Base-by-base conservation (phyloP, 1,140 invertebrate species). In the Drosophila chauvacae region DNA sequence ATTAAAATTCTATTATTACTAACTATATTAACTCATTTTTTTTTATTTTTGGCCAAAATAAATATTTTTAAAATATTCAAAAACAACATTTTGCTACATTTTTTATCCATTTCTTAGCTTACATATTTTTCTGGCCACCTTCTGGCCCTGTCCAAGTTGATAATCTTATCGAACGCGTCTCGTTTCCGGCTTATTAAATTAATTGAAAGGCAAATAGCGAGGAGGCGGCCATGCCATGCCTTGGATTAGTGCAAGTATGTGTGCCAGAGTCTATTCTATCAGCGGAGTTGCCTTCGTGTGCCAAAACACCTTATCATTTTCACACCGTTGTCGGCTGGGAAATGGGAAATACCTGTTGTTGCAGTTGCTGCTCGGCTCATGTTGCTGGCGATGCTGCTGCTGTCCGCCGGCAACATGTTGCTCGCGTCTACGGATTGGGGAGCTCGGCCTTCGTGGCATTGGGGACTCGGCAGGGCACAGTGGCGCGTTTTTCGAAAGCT, bases 161-260 rank as follows among this genome's bases (percentile, higher is more conserved):
- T 71, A 63, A 77, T 77, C 77, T 81, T 64, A 79, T 86, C 83
- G 57, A 30, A 47, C 28, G 7, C 28, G 7, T 13, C 14, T 20
- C 56, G n/a, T 82, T 81, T 45, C 53, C n/a, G 33, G 44, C 50
- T 77, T 80, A 82, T 84, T 88, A 65, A 88, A 88, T 88, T 87
- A 88, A 88, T 88, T 88, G 71, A 88, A 63, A 57, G 65, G 48
- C 59, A 80, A 80, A 53, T 48, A 28, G 13, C 18, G 13, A 47
- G 60, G 59, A 63, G 63, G 42, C 42, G 65, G 65, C 48, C 23
- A 33, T 68, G 62, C 48, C 28, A 20, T 64, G 35, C 42, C 45
- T 65, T 77, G 68, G 84, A 81, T 86, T 64, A 81, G 51, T 23
- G 7, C 18, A 33, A 37, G 10, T 55, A 37, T 55, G 51, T 55